A percentile compares a stretch with the other conserved stretches of the same genome.
Conservation (phyloP, 2,888 invertebrate species). For the Calliphora vomitoria region DNA sequence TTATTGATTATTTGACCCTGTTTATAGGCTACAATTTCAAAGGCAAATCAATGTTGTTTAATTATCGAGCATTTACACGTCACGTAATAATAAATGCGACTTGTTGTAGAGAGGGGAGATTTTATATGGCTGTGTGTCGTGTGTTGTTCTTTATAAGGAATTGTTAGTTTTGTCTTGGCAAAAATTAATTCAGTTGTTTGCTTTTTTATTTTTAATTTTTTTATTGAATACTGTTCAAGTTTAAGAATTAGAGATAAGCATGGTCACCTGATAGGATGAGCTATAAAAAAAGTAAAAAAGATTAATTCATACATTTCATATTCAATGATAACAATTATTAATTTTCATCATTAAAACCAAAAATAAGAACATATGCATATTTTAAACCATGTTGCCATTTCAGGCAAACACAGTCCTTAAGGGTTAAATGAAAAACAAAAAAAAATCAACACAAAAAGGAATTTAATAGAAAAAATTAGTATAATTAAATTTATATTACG, state of each 20-base stretch:
- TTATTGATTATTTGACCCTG: slow-evolving; percentile 8
- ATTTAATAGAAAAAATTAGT: not conserved
- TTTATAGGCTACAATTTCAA: slow-evolving; percentile 37
- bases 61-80: slow-evolving; percentile 2
- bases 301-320: slow-evolving; percentile 26
- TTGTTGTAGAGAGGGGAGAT: not conserved
- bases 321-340: slow-evolving; percentile 13
- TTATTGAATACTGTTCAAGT: not conserved
- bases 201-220: not conserved
- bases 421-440: not conserved
- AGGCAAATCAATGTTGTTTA: slow-evolving; percentile 52
- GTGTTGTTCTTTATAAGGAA: slow-evolving; percentile 29
- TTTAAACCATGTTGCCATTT: not conserved
- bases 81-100: slow-evolving; percentile 2
- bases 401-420: not conserved
- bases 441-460: not conserved
- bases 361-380: not conserved
- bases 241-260: slow-evolving; percentile 52
- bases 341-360: not conserved
- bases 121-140: not conserved
- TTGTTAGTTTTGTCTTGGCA: not conserved
- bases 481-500: slow-evolving; percentile 2
- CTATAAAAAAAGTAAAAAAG: slow-evolving; percentile 55
- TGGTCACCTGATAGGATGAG: slow-evolving; percentile 64
- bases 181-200: slow-evolving; percentile 33